Conservation (phyloP, 1,140 invertebrate genomes). For the Drosophila yakuba region DNA sequence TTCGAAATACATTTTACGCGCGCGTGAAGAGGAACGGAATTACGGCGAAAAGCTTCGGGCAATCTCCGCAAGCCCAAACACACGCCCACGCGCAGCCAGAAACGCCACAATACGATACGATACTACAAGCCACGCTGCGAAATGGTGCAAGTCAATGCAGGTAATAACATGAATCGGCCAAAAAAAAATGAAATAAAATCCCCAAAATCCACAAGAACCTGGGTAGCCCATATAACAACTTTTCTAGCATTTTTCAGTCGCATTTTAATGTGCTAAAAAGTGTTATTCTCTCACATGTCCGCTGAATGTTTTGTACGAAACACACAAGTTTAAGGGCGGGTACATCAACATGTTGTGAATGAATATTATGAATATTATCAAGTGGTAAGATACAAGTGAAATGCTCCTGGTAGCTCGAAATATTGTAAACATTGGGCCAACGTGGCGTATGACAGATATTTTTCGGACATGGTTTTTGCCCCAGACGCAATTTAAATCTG, state of each 20-base stretch:
- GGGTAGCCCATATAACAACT: not conserved
- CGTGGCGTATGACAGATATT: slow-evolving; percentile 9
- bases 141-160: slow-evolving; percentile 79
- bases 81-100: slow-evolving; percentile 41
- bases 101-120: slow-evolving; percentile 13
- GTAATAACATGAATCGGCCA: slow-evolving; percentile 52
- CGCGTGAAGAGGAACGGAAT: slow-evolving; percentile 27
- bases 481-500: not conserved
- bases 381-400: too few relatives aligned
- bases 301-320: too few relatives aligned
- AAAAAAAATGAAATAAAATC: not conserved
- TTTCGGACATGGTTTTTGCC: not conserved
- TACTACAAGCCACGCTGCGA: not conserved
- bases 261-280: not conserved
- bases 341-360: too few relatives aligned
- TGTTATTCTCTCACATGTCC: too few relatives aligned
- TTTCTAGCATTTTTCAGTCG: not conserved
- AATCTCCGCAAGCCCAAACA: slow-evolving; percentile 53
- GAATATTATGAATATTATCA: too few relatives aligned
- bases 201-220: not conserved
- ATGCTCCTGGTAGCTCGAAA: not conserved
- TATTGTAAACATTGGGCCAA: not conserved
- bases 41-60: slow-evolving; percentile 47
- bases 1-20: slow-evolving; percentile 51
- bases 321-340: too few relatives aligned